Percentiles rank a stretch among this genome's conserved stretches.
Conservation (phyloP, 2,888 invertebrate genomes). For the Minunthozetes semirufus region DNA sequence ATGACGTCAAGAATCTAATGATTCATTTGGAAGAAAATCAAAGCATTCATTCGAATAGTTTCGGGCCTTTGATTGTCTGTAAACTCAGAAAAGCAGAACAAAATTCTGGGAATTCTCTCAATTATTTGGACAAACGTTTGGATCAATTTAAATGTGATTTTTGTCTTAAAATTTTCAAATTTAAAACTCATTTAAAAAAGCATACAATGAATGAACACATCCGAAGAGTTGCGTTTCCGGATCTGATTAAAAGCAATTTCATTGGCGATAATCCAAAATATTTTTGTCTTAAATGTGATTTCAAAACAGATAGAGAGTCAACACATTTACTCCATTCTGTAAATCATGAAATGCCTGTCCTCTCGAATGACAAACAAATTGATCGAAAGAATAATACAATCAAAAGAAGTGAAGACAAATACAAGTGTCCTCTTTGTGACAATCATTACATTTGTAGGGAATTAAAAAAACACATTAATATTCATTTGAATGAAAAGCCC, state of each 20-base stretch:
- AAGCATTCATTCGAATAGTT: not conserved
- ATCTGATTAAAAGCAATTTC: slow-evolving; percentile 22
- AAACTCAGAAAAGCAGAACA: not conserved
- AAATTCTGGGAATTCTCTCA: not conserved
- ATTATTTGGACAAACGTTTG: not conserved
- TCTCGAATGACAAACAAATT: not conserved
- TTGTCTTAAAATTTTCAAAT: slow-evolving; percentile 4
- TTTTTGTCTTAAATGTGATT: slow-evolving; percentile 25
- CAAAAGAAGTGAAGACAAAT: slow-evolving; percentile 17
- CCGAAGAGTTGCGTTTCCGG: slow-evolving; percentile 20
- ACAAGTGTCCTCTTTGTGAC: slow-evolving; percentile 27
- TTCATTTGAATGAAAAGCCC: slow-evolving; percentile 39
- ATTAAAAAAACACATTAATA: slow-evolving; percentile 40
- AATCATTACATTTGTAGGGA: slow-evolving; percentile 7
- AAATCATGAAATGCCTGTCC: slow-evolving; percentile 17
- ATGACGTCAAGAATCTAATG: not conserved
- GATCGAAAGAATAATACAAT: not conserved
- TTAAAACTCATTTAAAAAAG: slow-evolving; percentile 15
- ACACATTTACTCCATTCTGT: slow-evolving; percentile 26
- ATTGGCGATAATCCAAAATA: slow-evolving; percentile 14
- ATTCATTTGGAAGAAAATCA: not conserved
- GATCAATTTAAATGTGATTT: slow-evolving; percentile 16
- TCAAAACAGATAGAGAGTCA: slow-evolving; percentile 13
- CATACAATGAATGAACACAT: slow-evolving; percentile 22
- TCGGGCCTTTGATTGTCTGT: slow-evolving; percentile 17